Evolutionary conservation across 2,888 invertebrate species (phyloP).

Genomic region (Aricia artaxerxes): DNA sequence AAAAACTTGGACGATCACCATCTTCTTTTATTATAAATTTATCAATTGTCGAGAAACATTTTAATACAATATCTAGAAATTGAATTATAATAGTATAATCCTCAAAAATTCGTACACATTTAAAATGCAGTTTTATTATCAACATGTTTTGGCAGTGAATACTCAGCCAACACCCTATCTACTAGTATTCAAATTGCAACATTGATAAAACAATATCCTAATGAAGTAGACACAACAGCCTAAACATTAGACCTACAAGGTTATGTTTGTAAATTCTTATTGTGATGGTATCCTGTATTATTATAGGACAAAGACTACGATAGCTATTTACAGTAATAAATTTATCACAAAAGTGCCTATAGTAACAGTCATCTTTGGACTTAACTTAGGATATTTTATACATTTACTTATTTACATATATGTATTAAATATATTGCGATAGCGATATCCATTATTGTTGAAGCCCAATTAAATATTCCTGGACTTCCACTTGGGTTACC

Average conservation of each 20-base stretch:
- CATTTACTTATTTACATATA: slow-evolving; percentile 47
- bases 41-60: slow-evolving; percentile 33
- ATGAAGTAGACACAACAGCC: slow-evolving; percentile 32
- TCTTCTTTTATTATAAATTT: slow-evolving; percentile 21
- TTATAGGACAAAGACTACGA: slow-evolving; percentile 38
- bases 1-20: slow-evolving; percentile 32
- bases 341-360: slow-evolving; percentile 75
- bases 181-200: slow-evolving; percentile 41
- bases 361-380: slow-evolving; percentile 72
- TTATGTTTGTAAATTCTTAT: slow-evolving; percentile 29
- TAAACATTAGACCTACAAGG: slow-evolving; percentile 30
- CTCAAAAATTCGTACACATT: slow-evolving; percentile 75
- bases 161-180: slow-evolving; percentile 46
- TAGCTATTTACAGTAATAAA: slow-evolving; percentile 67
- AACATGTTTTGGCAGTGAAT: slow-evolving; percentile 67
- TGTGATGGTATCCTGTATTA: slow-evolving; percentile 23
- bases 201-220: slow-evolving; percentile 39
- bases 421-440: slow-evolving; percentile 58
- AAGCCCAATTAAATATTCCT: slow-evolving; percentile 69
- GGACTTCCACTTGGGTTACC: slow-evolving; percentile 79
- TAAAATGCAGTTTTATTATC: slow-evolving; percentile 53
- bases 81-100: slow-evolving; percentile 61
- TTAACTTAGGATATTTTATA: slow-evolving; percentile 47
- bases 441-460: slow-evolving; percentile 65
- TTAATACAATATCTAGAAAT: slow-evolving; percentile 41